phyloP scores from a whole-genome alignment of 2,797 vertebrate species.

The Fundulus diaphanus region DNA sequence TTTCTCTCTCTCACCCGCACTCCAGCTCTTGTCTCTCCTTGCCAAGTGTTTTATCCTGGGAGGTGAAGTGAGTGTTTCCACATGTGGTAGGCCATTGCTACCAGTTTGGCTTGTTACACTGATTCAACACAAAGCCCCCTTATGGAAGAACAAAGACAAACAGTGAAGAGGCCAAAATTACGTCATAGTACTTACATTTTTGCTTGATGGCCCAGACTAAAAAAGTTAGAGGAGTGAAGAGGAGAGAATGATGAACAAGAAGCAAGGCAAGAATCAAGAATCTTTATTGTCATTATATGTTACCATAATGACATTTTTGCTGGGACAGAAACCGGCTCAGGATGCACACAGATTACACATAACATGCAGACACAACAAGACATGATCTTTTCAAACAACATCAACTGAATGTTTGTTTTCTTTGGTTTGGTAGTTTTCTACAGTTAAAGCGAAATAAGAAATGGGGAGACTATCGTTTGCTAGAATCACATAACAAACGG shows the following conservation, averaged over 20 bases:
- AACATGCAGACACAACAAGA: no score
- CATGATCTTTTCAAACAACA: no score
- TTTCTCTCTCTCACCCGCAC: slow-evolving; percentile 33
- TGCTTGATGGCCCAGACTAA: slow-evolving; percentile 33
- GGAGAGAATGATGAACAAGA: slow-evolving; percentile 1
- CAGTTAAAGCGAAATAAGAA: neutral
- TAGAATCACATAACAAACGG: neutral
- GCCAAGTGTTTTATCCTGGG: slow-evolving; percentile 73
- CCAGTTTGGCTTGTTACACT: slow-evolving; percentile 78
- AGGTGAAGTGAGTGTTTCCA: slow-evolving; percentile 81
- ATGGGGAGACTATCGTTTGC: neutral
- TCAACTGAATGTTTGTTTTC: neutral
- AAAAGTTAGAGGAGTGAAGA: slow-evolving; percentile 2
- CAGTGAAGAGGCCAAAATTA: slow-evolving; percentile 61
- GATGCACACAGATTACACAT: no score
- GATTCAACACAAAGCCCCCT: slow-evolving; percentile 76
- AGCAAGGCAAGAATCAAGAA: no score
- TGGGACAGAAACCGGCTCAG: no score
- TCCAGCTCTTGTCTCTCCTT: slow-evolving; percentile 52
- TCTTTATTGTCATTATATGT: no score
- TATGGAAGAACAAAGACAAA: slow-evolving; percentile 69
- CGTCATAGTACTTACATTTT: slow-evolving; percentile 61
- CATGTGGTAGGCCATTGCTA: slow-evolving; percentile 77
- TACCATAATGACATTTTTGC: no score
- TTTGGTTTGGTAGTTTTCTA: neutral